These are phyloP conservation scores for Barypeithes pellucidus DNA, from an alignment of 2,888 invertebrate genomes.

Conservation along the genomic window DNA sequence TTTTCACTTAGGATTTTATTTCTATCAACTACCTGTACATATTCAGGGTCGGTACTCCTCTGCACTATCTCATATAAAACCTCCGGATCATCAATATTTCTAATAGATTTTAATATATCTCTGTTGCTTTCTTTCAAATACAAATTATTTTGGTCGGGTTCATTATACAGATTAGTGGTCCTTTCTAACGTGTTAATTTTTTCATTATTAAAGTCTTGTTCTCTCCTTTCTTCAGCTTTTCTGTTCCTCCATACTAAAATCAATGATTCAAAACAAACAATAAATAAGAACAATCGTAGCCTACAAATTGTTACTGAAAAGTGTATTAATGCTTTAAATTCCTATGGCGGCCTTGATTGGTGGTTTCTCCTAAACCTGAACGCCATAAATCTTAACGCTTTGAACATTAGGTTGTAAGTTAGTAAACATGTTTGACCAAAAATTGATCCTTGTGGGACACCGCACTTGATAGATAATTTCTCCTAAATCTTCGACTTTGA, in stretches of 20 bases:
- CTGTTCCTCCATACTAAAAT: slow-evolving; percentile 68
- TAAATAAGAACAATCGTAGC: no score
- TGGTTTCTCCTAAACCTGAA: no score
- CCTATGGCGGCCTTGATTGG: no score
- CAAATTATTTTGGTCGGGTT: not conserved
- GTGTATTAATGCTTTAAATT: no score
- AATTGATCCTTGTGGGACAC: no score
- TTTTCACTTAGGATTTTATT: not conserved
- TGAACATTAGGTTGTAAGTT: no score
- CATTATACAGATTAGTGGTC: slow-evolving; percentile 59
- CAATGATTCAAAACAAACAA: slow-evolving; percentile 25
- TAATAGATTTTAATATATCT: slow-evolving; percentile 28
- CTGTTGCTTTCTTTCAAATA: slow-evolving; percentile 9
- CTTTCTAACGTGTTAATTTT: slow-evolving; percentile 74
- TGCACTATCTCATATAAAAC: slow-evolving; percentile 67
- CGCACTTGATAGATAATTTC: no score
- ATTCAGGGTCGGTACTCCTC: slow-evolving; percentile 70
- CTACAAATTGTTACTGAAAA: no score
- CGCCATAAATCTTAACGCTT: no score
- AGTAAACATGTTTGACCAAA: no score
- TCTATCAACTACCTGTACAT: slow-evolving; percentile 68
- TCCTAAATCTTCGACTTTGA: no score
- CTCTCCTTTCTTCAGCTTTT: slow-evolving; percentile 67
- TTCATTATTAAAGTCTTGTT: slow-evolving; percentile 72
- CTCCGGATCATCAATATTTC: slow-evolving; percentile 65